A percentile compares a stretch with the other conserved stretches of the same genome.
Conservation (phyloP, 2,113 vertebrate genomes). For the Dicentrarchus labrax region DNA sequence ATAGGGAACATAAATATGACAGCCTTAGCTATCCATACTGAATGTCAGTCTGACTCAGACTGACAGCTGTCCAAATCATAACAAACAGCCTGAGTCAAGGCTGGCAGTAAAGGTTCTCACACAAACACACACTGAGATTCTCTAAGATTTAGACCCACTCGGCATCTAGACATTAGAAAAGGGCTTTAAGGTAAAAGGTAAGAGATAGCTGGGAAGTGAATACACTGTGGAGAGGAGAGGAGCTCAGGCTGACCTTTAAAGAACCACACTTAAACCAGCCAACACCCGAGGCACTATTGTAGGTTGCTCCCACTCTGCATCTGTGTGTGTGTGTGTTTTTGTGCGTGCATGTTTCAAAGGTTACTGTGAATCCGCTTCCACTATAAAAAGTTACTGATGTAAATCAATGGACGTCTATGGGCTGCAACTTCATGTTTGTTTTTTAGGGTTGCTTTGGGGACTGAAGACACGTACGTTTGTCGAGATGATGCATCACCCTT, state of each 20-base stretch:
- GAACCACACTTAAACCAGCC: conserved; percentile 39
- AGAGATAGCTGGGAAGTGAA: conserved; percentile 22
- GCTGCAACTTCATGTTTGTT: background rate
- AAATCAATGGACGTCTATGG: background rate
- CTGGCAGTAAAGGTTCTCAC: conserved; percentile 2
- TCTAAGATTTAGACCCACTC: conserved; percentile 12
- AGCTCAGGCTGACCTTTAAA: conserved; percentile 54
- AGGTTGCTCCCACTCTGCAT: conserved; percentile 5
- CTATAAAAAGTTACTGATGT: background rate
- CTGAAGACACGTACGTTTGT: background rate
- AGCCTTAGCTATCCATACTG: background rate
- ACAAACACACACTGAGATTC: background rate
- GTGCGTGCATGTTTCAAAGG: conserved; percentile 23
- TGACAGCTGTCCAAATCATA: conserved; percentile 60
- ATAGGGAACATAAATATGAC: conserved; percentile 5
- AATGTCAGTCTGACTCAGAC: conserved; percentile 46
- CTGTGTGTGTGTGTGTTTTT: background rate
- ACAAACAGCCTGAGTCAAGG: conserved; percentile 18
- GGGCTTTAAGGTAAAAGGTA: conserved; percentile 26
- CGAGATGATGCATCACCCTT: background rate
- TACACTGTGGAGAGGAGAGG: conserved; percentile 10
- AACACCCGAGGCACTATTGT: conserved; percentile 45
- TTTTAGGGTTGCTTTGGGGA: background rate
- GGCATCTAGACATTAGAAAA: conserved; percentile 15
- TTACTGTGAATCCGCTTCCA: conserved; percentile 31